Conservation (phyloP, 2,797 vertebrate genomes). For the Hybognathus amarus region DNA sequence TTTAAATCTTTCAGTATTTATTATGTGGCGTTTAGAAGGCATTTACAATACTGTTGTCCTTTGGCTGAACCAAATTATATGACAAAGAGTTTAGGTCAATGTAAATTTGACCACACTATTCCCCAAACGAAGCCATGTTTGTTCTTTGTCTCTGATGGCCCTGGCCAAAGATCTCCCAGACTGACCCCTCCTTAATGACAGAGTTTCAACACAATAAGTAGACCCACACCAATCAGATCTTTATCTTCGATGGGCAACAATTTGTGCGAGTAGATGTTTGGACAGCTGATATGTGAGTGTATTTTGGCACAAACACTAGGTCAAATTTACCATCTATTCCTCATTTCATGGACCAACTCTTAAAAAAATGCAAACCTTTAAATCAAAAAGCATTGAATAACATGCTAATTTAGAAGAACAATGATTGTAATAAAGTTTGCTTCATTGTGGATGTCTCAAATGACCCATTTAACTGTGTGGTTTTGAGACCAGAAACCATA, state of each 20-base stretch:
- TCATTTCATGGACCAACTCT: not conserved
- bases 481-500: slow-evolving; percentile 25
- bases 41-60: not conserved
- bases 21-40: not conserved
- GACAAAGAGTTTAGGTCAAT: not conserved
- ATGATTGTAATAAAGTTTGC: slow-evolving; percentile 28
- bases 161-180: not conserved
- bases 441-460: slow-evolving; percentile 28
- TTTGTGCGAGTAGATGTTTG: slow-evolving; percentile 41
- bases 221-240: slow-evolving; percentile 32
- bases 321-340: slow-evolving; percentile 22
- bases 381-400: not conserved
- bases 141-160: slow-evolving; percentile 7
- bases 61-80: slow-evolving; percentile 11
- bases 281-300: slow-evolving; percentile 47
- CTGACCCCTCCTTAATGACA: slow-evolving; percentile 2
- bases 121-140: slow-evolving; percentile 6
- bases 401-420: not conserved
- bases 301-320: slow-evolving; percentile 15
- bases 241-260: slow-evolving; percentile 46
- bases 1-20: not conserved
- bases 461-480: slow-evolving; percentile 20
- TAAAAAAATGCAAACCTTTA: not conserved
- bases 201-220: slow-evolving; percentile 20
- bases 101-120: slow-evolving; percentile 8